A percentile compares a stretch with the other conserved stretches of the same genome.
Conservation (phyloP, 2,113 vertebrate species). For the Chitala chitala region DNA sequence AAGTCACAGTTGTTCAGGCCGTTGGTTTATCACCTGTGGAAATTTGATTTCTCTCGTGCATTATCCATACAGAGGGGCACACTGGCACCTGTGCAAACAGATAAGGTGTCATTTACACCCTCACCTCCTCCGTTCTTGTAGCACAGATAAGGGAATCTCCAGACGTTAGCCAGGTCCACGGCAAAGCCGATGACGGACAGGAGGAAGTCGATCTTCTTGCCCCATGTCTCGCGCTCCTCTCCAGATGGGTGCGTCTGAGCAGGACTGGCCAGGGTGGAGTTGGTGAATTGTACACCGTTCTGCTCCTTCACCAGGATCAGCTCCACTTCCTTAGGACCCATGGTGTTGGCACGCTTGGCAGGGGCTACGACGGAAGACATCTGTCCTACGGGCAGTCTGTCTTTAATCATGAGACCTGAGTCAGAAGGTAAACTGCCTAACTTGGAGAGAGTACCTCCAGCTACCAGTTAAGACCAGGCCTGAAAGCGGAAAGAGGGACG, state of each 20-base stretch:
- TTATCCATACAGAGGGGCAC: neutral
- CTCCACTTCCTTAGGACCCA: slow-evolving; percentile 75
- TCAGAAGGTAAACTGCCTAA: neutral
- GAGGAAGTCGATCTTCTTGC: slow-evolving; percentile 84
- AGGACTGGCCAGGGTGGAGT: slow-evolving; percentile 61
- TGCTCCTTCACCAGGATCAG: slow-evolving; percentile 81
- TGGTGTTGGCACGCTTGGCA: slow-evolving; percentile 60
- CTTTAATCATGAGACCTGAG: slow-evolving; percentile 47
- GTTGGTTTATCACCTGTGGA: slow-evolving; percentile 55
- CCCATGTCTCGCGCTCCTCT: slow-evolving; percentile 78
- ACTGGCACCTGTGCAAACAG: neutral
- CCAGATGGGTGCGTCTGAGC: slow-evolving; percentile 42
- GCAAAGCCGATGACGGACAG: slow-evolving; percentile 83
- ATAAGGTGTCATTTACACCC: slow-evolving; percentile 23
- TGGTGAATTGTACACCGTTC: slow-evolving; percentile 81
- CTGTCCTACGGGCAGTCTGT: slow-evolving; percentile 50
- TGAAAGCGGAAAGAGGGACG: neutral
- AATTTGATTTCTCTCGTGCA: slow-evolving; percentile 41
- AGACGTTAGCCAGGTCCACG: slow-evolving; percentile 82
- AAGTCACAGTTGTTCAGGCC: slow-evolving; percentile 32
- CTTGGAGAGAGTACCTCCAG: neutral
- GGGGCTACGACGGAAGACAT: slow-evolving; percentile 69
- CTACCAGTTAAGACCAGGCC: neutral
- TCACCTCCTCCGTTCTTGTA: slow-evolving; percentile 87
- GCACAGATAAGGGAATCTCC: slow-evolving; percentile 85